Conservation (phyloP, 1,140 invertebrate species). For the Ostrea denselamellosa region DNA sequence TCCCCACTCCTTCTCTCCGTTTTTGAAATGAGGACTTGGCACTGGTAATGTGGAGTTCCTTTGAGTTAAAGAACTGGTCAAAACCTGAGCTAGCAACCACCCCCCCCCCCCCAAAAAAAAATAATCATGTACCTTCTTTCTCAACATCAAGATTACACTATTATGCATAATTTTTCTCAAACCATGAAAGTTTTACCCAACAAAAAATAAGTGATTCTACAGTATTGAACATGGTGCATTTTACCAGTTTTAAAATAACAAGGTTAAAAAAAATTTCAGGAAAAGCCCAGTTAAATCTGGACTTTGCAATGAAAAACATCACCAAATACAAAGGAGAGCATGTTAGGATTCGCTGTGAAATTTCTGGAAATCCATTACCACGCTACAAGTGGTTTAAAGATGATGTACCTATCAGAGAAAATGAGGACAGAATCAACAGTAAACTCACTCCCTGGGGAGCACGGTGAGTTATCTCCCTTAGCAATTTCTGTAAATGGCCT, state of each 20-base stretch:
- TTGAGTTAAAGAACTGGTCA: no score
- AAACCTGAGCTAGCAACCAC: no score
- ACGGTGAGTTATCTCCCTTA: slow-evolving; percentile 64
- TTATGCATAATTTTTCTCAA: neutral
- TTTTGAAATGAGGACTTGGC: no score
- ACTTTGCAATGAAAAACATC: slow-evolving; percentile 81
- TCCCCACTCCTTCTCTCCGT: no score
- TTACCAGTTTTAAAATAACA: no score
- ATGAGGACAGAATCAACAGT: slow-evolving; percentile 80
- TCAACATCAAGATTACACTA: no score
- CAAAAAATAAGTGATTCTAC: neutral
- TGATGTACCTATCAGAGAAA: slow-evolving; percentile 81
- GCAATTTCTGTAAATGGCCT: neutral
- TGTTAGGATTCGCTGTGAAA: slow-evolving; percentile 85
- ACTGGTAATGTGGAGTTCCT: no score
- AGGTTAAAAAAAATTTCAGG: neutral
- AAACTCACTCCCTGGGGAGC: slow-evolving; percentile 74
- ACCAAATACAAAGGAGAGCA: slow-evolving; percentile 83
- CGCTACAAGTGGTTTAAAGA: slow-evolving; percentile 86
- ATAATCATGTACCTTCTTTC: no score
- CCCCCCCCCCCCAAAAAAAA: no score
- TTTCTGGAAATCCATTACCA: slow-evolving; percentile 82
- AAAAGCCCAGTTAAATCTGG: slow-evolving; percentile 59
- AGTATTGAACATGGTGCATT: neutral
- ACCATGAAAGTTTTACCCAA: neutral